phyloP scores from a whole-genome alignment of 1,140 invertebrate species.

The Batillaria attramentaria region DNA sequence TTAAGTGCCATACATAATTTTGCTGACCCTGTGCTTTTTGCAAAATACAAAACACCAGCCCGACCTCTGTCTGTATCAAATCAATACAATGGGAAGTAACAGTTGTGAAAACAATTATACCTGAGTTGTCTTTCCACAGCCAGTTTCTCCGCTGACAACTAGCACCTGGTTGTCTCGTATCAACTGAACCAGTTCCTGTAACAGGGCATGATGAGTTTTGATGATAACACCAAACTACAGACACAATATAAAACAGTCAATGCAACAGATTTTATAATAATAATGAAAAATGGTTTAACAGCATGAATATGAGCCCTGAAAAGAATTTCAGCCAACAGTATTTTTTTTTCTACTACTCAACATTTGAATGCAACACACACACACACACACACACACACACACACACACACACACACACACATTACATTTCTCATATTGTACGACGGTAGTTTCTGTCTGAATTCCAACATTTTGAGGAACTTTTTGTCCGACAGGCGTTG shows the following conservation, averaged over 20 bases:
- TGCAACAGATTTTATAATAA: slow-evolving; percentile 62
- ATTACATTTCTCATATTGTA: slow-evolving; percentile 61
- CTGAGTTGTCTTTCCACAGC: slow-evolving; percentile 72
- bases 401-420: slow-evolving; percentile 2
- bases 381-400: not conserved
- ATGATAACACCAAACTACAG: not conserved
- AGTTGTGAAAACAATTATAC: too few relatives aligned
- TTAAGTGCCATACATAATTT: too few relatives aligned
- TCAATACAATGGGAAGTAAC: too few relatives aligned
- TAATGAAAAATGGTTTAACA: not conserved
- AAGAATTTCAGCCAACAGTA: not conserved
- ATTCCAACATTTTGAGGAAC: slow-evolving; percentile 58
- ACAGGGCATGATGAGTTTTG: slow-evolving; percentile 31
- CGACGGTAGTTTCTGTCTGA: slow-evolving; percentile 60
- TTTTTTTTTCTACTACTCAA: not conserved
- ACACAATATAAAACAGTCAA: not conserved
- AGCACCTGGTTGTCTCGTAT: slow-evolving; percentile 63
- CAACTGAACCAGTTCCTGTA: slow-evolving; percentile 62
- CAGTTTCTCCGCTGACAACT: slow-evolving; percentile 71
- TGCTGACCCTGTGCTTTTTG: too few relatives aligned
- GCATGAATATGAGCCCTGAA: not conserved
- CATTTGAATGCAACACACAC: not conserved
- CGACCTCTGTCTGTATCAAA: too few relatives aligned
- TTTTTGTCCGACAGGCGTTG: slow-evolving; percentile 34
- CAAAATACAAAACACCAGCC: too few relatives aligned